Base-by-base conservation (phyloP, 2,888 invertebrate species). In the Nezara viridula region DNA sequence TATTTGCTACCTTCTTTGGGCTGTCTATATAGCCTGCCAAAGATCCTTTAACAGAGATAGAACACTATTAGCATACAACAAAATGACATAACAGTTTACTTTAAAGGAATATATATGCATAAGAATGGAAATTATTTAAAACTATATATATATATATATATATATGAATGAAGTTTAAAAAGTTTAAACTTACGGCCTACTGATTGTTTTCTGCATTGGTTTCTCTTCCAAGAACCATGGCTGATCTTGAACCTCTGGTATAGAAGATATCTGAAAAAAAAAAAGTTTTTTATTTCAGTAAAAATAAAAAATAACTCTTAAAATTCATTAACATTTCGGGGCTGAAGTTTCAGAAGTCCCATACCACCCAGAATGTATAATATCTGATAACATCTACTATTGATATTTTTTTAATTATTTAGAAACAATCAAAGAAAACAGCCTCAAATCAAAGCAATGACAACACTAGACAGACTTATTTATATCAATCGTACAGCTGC, bases 1-100 rank as follows among this genome's bases (percentile, higher is more conserved):
- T 91, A 92, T 90, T 91, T 91, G 77, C 96, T 96, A 92, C 96
- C 94, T 92, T 96, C 96, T 19, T 96, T 95, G 3, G 96, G 96
- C 92, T 95, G 90, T 86, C 90, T 44, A 89, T 91, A 91, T 6
- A 91, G 81, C 49, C 90, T 89, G n/a, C 88, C 66, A 47, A 88
- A 86, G 32, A 88, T 73, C 60, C 90, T 90, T 87, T n/a, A 52
- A 89, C 2, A 50, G 19, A 50, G 21, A 55, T n/a, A 55, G 9
- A 55, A 55, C n/a, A 55, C 1, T 55, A 24, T 10, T 9, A n/a
- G 55, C 12, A 55, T 52, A 5, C 21, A 14, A 49, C 16, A 24
- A 55, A 55, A 9, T 5, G n/a, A 24, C 55, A 55, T 52, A 21
- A 21, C 2, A 21, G 50, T 52, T 52, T 52, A 12, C 21, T n/a